phyloP scores from a whole-genome alignment of 1,140 invertebrate genomes.

The Aphelinus atriplicis region DNA sequence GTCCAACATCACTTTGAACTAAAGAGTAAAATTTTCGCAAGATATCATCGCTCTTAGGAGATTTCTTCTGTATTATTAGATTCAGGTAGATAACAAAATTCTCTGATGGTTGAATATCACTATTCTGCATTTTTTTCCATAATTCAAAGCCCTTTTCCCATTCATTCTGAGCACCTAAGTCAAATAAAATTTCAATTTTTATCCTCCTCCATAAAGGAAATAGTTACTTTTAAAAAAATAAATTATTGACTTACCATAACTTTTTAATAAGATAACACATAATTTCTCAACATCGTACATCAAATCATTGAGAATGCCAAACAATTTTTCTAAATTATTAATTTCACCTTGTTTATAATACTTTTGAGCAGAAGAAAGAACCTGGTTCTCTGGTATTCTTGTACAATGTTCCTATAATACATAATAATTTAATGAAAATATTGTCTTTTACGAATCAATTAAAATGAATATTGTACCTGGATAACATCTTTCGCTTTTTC shows the following conservation, averaged over 20 bases:
- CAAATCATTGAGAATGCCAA: constrained; percentile 4
- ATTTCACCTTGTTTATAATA: background rate
- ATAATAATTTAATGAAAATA: background rate
- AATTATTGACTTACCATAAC: constrained; percentile 11
- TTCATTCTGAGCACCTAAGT: background rate
- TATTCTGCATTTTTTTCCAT: constrained; percentile 19
- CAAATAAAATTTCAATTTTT: background rate
- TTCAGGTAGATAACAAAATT: background rate
- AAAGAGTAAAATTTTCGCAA: constrained; percentile 1
- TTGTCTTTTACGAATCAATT: background rate
- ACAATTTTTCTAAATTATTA: constrained; percentile 16
- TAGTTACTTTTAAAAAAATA: background rate
- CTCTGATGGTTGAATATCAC: background rate
- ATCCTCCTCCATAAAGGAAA: background rate
- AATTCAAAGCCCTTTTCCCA: constrained; percentile 20
- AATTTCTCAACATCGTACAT: constrained; percentile 9
- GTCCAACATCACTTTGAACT: background rate
- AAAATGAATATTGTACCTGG: constrained; percentile 1
- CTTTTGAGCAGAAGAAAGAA: background rate
- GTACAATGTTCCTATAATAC: background rate
- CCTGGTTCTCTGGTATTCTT: background rate
- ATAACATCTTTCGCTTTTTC: constrained; percentile 1
- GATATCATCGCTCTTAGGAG: background rate
- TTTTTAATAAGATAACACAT: constrained; percentile 22
- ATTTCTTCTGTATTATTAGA: constrained; percentile 2